These are phyloP conservation scores for Mycogona germanica DNA, from an alignment of 2,888 invertebrate genomes.

Conservation along the genomic window DNA sequence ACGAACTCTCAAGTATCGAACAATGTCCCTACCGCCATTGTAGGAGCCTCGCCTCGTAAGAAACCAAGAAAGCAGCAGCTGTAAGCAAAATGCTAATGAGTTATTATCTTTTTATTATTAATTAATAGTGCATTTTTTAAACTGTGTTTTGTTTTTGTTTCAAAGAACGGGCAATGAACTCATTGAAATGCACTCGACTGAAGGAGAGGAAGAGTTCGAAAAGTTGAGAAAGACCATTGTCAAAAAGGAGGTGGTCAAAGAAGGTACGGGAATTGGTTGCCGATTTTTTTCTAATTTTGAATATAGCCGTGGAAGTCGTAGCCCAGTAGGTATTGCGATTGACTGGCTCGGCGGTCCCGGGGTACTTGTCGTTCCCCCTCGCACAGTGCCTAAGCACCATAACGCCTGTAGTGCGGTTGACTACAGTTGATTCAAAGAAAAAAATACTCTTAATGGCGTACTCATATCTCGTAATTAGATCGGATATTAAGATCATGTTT, in stretches of 20 bases:
- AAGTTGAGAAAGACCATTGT: conserved; percentile 18
- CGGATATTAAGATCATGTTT: no score
- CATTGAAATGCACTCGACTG: conserved; percentile 39
- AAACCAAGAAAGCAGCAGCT: conserved; percentile 81
- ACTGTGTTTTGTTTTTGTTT: background rate
- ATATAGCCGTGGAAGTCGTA: background rate
- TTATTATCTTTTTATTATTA: conserved; percentile 6
- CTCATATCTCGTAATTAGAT: no score
- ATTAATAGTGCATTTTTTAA: background rate
- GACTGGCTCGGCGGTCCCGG: no score
- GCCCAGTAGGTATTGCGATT: no score
- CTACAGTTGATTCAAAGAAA: conserved; percentile 18
- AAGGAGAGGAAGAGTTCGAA: conserved; percentile 36
- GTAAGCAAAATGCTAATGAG: conserved; percentile 41
- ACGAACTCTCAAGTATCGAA: background rate
- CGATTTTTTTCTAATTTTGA: no score
- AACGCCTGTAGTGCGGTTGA: background rate
- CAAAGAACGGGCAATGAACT: conserved; percentile 43
- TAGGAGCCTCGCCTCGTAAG: conserved; percentile 63
- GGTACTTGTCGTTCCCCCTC: no score
- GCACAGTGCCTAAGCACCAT: no score
- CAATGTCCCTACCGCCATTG: conserved; percentile 19
- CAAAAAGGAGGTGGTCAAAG: conserved; percentile 17
- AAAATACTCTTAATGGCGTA: no score
- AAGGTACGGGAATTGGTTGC: conserved; percentile 8